Conservation (phyloP, 2,113 vertebrate species). For the Maccullochella peelii region DNA sequence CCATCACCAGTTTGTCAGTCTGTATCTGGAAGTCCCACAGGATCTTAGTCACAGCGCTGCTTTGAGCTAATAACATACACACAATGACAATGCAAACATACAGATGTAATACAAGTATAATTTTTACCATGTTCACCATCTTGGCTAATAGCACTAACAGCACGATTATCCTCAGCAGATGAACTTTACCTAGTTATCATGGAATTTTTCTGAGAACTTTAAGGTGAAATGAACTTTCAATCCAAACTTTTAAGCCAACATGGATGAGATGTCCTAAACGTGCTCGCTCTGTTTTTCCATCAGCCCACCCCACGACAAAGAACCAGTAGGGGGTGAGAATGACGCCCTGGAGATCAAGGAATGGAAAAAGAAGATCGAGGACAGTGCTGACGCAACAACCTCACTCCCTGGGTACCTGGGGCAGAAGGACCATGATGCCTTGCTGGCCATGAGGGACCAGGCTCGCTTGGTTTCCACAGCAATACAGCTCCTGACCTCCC, state of each 20-base stretch:
- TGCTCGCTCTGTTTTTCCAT: constrained; percentile 8
- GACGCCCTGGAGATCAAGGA: constrained; percentile 79
- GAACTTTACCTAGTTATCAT: neutral
- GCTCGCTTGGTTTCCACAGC: constrained; percentile 91
- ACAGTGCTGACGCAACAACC: constrained; percentile 63
- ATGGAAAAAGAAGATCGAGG: constrained; percentile 62
- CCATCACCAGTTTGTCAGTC: no score
- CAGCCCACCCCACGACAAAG: constrained; percentile 82
- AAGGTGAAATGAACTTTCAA: neutral
- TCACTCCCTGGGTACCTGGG: constrained; percentile 75
- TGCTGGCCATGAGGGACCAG: constrained; percentile 92
- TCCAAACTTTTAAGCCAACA: neutral
- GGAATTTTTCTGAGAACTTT: neutral
- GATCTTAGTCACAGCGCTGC: no score
- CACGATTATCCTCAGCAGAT: neutral
- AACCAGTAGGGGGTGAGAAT: constrained; percentile 80
- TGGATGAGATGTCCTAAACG: neutral
- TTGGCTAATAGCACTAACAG: no score
- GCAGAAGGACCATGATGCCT: constrained; percentile 87
- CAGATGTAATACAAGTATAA: no score
- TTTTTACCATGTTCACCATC: no score
- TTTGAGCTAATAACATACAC: no score
- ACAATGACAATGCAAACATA: no score
- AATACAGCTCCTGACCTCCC: constrained; percentile 92
- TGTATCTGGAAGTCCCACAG: no score